phyloP scores from a whole-genome alignment of 37 sponge, comb jelly and placozoan species.

The Hexactinellida sp. region DNA sequence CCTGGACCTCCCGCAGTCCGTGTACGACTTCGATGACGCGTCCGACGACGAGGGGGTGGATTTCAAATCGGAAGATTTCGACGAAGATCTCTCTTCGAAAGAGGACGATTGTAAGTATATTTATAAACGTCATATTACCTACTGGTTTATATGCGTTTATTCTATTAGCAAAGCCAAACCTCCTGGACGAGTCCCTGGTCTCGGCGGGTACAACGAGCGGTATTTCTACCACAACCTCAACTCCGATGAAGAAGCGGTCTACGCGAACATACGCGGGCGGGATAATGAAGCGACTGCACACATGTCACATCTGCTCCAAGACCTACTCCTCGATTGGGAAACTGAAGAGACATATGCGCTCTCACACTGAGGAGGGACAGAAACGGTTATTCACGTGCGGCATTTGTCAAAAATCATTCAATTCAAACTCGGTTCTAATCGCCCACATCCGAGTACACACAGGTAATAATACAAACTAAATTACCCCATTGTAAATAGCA shows the following conservation, averaged over 20 bases:
- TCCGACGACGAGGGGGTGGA: background rate
- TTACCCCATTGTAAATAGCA: no score
- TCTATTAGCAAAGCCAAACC: background rate
- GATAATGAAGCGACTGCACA: background rate
- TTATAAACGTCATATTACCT: background rate
- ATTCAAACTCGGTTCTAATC: conserved; percentile 7
- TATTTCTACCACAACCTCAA: background rate
- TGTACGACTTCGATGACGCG: background rate
- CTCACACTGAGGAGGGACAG: background rate
- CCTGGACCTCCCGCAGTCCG: background rate
- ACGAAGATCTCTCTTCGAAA: background rate
- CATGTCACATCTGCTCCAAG: conserved; percentile 13
- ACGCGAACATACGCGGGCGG: background rate
- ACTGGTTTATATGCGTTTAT: background rate
- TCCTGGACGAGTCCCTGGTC: background rate
- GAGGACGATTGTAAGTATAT: background rate
- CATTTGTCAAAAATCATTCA: conserved; percentile 8
- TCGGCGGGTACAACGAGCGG: background rate
- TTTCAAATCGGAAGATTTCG: background rate
- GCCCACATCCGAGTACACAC: background rate
- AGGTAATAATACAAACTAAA: background rate
- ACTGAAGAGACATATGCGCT: background rate
- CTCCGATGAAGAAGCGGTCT: background rate
- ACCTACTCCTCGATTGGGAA: background rate
- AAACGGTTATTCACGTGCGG: background rate